Base-by-base conservation (phyloP, 2,888 invertebrate genomes). In the Coelopa pilipes region DNA sequence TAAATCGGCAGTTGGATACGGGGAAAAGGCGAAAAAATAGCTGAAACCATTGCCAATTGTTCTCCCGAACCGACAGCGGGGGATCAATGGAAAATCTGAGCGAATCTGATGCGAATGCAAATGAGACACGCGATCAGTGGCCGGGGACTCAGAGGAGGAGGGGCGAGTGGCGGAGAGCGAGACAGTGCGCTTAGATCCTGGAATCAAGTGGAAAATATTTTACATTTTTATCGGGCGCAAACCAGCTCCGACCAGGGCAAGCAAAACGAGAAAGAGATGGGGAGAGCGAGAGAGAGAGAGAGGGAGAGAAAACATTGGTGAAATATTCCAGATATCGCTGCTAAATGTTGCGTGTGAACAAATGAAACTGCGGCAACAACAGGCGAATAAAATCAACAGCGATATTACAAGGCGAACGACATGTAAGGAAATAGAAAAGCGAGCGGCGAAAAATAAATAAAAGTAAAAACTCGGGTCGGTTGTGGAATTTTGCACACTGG, bases 401-500 rank as follows among this genome's bases (percentile, higher is more conserved):
- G 7, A 34, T 34, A 34, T 34, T 34, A 34, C 34, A 34, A 34
- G 2, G 4, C 2, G 34, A 34, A 34, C n/a, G n/a, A n/a, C 34
- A 34, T 34, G 7, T 34, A 7, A 34, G 55, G 1, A 17, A 21
- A 17, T 21, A 59, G 24, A 59, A 59, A 21, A 21, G 3, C 13
- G 3, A 5, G 3, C 10, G n/a, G n/a, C 55, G 19, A 15, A 55
- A 59, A 59, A 59, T 21, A 19, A 21, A 59, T 24, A 59, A 59
- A 21, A 10, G 9, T 19, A 55, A 24, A 19, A 21, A 59, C 24
- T 59, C 17, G 19, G 24, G 12, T 59, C 17, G 24, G 17, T 17
- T 59, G 57, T 59, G 57, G 21, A n/a, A 59, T 59, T 59, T 59
- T 59, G 5, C 57, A 59, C 57, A 59, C 21, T 34, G 34, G 34